Evolutionary conservation across 1,140 invertebrate species (phyloP), one percentile per base, ranked within the genome.

Genomic region (Lordiphosa stackelbergi): DNA sequence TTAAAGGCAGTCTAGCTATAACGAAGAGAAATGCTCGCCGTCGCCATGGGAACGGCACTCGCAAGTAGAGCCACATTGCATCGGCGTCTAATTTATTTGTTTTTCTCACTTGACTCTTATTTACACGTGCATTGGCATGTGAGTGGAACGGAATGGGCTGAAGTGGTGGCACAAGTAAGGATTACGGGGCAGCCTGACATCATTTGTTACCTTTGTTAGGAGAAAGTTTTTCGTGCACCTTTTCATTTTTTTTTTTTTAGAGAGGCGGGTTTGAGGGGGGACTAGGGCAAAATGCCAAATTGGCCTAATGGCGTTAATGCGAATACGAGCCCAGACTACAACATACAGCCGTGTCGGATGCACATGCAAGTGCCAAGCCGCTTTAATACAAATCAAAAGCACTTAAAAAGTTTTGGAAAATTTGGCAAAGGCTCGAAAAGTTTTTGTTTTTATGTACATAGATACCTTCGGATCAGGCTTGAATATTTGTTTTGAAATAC

Each of bases 251-350:
- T 19, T 19, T 19, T 2, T 43, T 52, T 41, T n/a, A n/a, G n/a
- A n/a, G n/a, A n/a, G n/a, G n/a, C n/a, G n/a, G n/a, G n/a, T n/a
- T n/a, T n/a, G n/a, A n/a, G n/a, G n/a, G n/a, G n/a, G 24, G 47
- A 46, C 47, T 56, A 72, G 77, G 77, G 77, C 77, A 81, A 53
- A 69, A 41, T 81, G 77, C 77, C 77, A 81, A 81, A 81, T 81
- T 81, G 77, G 77, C 77, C 64, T 81, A 83, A 81, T 81, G 77
- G 77, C 77, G 77, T 81, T 81, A 81, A 81, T 81, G 77, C 72
- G 75, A 83, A 81, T 83, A 81, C 75, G 72, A 83, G 75, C 60
- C 68, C 51, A 35, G 77, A 75, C 68, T 75, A 10, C 53, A 37
- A 10, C 60, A 58, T 16, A 74, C n/a, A 51, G 34, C 10, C 53